Percentiles rank a stretch among this genome's conserved stretches.
Conservation (phyloP, 2,113 vertebrate genomes). For the Sardina pilchardus region DNA sequence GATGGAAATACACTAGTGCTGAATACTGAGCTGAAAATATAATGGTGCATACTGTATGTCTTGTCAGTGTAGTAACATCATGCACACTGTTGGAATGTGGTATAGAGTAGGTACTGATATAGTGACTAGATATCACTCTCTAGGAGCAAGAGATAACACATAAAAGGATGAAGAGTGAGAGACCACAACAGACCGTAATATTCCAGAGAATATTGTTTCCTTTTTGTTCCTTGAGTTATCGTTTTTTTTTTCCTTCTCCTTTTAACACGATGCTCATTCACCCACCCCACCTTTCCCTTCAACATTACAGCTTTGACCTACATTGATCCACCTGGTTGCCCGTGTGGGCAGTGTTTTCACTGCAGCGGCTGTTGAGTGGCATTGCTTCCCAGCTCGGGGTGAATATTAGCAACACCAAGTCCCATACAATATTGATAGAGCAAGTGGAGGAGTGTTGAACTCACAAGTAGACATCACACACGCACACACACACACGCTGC, state of each 20-base stretch:
- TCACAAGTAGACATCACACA: slow-evolving; percentile 45
- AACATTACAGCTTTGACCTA: background rate
- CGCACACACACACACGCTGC: slow-evolving; percentile 49
- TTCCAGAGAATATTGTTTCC: background rate
- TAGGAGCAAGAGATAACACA: too few relatives aligned
- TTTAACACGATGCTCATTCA: background rate
- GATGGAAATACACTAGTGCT: background rate
- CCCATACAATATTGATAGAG: background rate
- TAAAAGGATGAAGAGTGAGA: too few relatives aligned
- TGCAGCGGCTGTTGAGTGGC: background rate
- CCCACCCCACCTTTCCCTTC: background rate
- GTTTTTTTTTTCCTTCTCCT: background rate
- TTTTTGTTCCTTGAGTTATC: background rate
- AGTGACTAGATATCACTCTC: too few relatives aligned
- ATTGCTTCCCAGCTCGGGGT: background rate
- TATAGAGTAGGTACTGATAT: background rate
- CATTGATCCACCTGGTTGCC: background rate
- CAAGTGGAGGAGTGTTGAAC: slow-evolving; percentile 44
- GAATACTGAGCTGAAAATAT: background rate
- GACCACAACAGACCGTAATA: too few relatives aligned
- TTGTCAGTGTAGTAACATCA: background rate
- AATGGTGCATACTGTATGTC: background rate
- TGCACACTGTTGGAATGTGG: background rate
- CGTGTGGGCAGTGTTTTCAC: background rate
- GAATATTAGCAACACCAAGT: background rate